Conservation (phyloP, 2,888 invertebrate species). For the Agrotis puta region DNA sequence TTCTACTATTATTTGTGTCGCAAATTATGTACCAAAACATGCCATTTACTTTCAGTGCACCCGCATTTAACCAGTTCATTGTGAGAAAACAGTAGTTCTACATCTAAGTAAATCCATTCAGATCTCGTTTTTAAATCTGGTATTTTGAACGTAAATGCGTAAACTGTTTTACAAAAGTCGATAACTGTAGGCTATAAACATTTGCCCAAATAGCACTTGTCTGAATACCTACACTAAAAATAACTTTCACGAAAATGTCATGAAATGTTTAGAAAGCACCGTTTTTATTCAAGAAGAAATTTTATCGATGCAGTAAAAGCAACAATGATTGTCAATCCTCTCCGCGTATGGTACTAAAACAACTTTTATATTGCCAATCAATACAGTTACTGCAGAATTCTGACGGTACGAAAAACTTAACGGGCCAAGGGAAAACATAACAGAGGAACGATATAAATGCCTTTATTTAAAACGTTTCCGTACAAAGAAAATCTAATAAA, state of each 20-base stretch:
- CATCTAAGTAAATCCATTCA: no score
- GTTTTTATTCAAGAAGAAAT: slow-evolving; percentile 50
- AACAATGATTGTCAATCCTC: slow-evolving; percentile 57
- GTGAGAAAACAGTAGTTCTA: no score
- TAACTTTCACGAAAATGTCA: slow-evolving; percentile 25
- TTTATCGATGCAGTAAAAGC: slow-evolving; percentile 56
- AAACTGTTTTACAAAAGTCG: neutral
- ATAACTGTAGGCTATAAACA: neutral
- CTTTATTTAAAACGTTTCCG: slow-evolving; percentile 25
- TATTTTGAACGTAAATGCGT: no score
- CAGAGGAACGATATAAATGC: slow-evolving; percentile 33
- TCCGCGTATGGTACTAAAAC: slow-evolving; percentile 45
- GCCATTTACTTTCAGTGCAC: no score
- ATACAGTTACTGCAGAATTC: slow-evolving; percentile 54
- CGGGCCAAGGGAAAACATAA: slow-evolving; percentile 22
- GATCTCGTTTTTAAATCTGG: no score
- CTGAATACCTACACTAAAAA: slow-evolving; percentile 5
- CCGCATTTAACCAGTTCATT: no score
- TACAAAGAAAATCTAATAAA: slow-evolving; percentile 54
- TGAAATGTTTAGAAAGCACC: slow-evolving; percentile 39
- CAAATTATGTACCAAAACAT: no score
- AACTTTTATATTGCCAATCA: slow-evolving; percentile 48
- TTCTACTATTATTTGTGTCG: neutral
- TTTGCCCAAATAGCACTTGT: neutral
- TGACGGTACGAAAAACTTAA: slow-evolving; percentile 19